phyloP scores from a whole-genome alignment of 92 coral and sea anemone genomes.

The Zoanthus gigantus region DNA sequence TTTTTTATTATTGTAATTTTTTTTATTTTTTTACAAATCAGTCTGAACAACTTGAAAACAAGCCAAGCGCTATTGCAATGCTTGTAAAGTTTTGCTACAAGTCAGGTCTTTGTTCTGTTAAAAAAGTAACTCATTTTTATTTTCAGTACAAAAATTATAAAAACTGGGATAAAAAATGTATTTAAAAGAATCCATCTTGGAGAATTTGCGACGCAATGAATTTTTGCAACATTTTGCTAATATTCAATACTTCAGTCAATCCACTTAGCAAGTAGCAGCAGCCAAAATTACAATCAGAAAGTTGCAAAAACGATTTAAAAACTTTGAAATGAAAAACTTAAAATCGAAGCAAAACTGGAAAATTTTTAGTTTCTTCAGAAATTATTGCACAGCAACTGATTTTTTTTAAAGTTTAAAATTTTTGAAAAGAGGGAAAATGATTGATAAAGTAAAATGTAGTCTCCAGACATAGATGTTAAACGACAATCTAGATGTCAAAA shows the following conservation, averaged over 20 bases:
- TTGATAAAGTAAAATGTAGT: not conserved
- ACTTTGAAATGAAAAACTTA: not conserved
- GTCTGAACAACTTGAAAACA: no score
- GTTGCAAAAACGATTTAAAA: not conserved
- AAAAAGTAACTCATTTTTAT: no score
- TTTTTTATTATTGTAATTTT: not conserved
- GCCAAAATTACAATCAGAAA: not conserved
- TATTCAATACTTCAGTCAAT: not conserved
- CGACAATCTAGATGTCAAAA: not conserved
- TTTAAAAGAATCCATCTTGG: no score
- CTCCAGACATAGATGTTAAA: not conserved
- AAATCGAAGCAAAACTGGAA: not conserved
- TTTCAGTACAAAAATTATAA: no score
- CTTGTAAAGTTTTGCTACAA: no score
- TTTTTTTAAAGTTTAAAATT: not conserved
- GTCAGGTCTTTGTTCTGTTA: no score
- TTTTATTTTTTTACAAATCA: no score
- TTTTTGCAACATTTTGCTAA: no score
- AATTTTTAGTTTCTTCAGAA: not conserved
- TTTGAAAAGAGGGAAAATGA: not conserved
- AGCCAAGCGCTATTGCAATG: no score
- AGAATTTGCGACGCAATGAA: no score
- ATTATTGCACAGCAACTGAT: not conserved
- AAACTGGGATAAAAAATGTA: no score
- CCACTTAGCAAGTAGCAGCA: not conserved